Evolutionary conservation across 2,797 vertebrate species (phyloP).

Genomic region (Enteromius afrohamiltoni): DNA sequence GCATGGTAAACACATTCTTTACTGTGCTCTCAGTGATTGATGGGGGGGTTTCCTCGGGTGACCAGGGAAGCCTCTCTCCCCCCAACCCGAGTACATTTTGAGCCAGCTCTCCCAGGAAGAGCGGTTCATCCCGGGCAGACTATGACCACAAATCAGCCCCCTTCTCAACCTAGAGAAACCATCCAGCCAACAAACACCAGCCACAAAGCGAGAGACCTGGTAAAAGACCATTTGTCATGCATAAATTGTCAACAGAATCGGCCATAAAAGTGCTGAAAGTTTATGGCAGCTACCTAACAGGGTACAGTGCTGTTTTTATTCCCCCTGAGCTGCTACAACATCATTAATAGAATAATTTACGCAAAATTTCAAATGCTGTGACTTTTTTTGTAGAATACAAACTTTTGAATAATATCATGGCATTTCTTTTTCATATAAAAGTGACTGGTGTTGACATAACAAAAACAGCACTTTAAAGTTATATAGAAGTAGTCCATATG

Average conservation of each 20-base stretch:
- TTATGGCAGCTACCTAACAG: background rate
- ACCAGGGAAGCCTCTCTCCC: constrained; percentile 60
- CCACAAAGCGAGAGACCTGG: constrained; percentile 5
- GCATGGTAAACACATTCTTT: constrained; percentile 51
- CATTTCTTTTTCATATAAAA: background rate
- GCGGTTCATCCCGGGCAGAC: background rate
- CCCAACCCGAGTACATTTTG: background rate
- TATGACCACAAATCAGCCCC: constrained; percentile 24
- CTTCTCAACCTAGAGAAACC: background rate
- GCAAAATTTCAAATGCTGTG: background rate
- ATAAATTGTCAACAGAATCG: constrained; percentile 1
- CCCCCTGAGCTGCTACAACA: background rate
- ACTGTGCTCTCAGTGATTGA: constrained; percentile 52
- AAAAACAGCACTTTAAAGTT: background rate
- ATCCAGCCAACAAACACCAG: background rate
- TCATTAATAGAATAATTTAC: background rate
- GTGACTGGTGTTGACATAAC: background rate
- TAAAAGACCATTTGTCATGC: background rate
- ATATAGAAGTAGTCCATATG: background rate
- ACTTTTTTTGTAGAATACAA: background rate
- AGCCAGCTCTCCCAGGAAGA: constrained; percentile 30
- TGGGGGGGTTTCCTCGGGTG: constrained; percentile 73
- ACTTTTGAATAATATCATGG: background rate
- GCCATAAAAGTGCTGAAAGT: background rate
- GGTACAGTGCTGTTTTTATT: background rate